A percentile compares a stretch with the other conserved stretches of the same genome.
Conservation (phyloP, 2,797 vertebrate genomes). For the Microcaecilia unicolor region DNA sequence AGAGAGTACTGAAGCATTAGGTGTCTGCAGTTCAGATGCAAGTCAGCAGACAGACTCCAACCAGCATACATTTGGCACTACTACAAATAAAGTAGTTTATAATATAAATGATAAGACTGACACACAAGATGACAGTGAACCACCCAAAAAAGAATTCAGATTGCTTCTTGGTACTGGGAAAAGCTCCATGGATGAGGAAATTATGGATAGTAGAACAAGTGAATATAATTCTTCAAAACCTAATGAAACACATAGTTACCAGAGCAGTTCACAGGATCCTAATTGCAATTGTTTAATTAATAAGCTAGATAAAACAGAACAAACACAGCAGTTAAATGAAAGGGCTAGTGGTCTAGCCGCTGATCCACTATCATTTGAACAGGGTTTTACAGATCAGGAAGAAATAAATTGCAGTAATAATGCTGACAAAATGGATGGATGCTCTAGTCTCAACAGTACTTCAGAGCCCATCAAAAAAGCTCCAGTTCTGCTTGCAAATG, state of each 20-base stretch:
- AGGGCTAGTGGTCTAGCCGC: neutral
- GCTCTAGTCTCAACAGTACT: neutral
- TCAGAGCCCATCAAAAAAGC: neutral
- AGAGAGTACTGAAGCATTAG: conserved; percentile 21
- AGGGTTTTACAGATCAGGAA: neutral
- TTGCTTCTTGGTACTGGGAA: conserved; percentile 19
- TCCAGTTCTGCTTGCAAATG: neutral
- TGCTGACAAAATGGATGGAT: neutral
- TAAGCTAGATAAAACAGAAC: conserved; percentile 18
- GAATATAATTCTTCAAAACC: conserved; percentile 9
- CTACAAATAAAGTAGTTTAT: conserved; percentile 24
- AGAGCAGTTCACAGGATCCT: conserved; percentile 21
- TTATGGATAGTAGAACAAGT: conserved; percentile 10
- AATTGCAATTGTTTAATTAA: conserved; percentile 18
- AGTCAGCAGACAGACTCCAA: conserved; percentile 27
- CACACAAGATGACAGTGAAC: conserved; percentile 6
- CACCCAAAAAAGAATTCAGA: conserved; percentile 19
- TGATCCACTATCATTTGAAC: conserved; percentile 9
- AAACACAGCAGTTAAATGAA: conserved; percentile 5
- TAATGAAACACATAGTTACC: conserved; percentile 20
- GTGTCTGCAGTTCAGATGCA: conserved; percentile 18
- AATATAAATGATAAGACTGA: conserved; percentile 21
- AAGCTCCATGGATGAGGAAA: conserved; percentile 24
- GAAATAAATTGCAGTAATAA: neutral
- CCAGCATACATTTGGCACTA: conserved; percentile 10